Base-by-base conservation (phyloP, 2,888 invertebrate species). In the Plebejus anna region DNA sequence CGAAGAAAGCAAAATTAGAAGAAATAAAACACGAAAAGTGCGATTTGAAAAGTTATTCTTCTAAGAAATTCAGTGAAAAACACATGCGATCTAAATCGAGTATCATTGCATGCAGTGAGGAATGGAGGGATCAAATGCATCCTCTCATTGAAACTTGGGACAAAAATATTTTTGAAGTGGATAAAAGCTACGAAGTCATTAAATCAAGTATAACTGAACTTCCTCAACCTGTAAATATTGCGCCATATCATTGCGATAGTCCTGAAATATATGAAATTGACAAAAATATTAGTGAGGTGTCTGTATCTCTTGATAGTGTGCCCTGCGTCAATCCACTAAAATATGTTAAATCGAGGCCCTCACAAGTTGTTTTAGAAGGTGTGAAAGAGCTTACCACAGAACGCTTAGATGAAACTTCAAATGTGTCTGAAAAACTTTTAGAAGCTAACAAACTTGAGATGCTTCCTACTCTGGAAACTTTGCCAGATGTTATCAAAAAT, bases 121-220 rank as follows among this genome's bases (percentile, higher is more conserved):
- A 95, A 79, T 95, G 95, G 94, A 94, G 95, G 78, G 95, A 96
- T 82, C 94, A 96, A 82, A 92, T 95, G 79, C 95, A 96, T 82
- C 95, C 95, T 7, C 87, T 96, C 42, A 94, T 96, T 78, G 95
- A 95, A 82, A 94, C 95, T 2, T 94, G 96, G 90, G 95, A 96
- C 82, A 95, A 95, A 95, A 95, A 95, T 80, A 91, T 93, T 78
- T 95, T 96, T 85, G 96, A 96, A 85, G 95, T 94, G 82, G 95
- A 96, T 82, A 89, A 93, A 1, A 90, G 88, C 78, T 80, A 80
- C 76, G 94, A 95, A 22, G 92, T 94, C 77, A 90, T 90, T 59
- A 82, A 94, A 36, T 92, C 95, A n/a, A 87, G 89, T 85, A 85
- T 88, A 13, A 90, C 89, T 42, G 84, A 84, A 79, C 82, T 95